Evolutionary conservation across 2,113 vertebrate genomes (phyloP), one percentile per base, ranked within the genome.

Genomic region (Etia nguti): DNA sequence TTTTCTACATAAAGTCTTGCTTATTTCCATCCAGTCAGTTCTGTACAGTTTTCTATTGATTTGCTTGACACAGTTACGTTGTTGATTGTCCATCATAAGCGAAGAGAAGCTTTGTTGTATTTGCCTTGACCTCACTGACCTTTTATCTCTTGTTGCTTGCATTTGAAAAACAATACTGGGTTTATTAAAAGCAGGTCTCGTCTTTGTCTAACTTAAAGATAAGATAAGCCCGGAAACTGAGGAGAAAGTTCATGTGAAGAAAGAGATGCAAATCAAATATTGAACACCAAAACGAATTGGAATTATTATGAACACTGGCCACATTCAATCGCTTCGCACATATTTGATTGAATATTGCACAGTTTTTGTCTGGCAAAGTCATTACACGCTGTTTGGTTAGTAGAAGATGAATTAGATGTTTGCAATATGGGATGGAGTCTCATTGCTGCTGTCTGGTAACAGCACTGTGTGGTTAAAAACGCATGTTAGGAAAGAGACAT

Each of bases 361-460:
- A 38, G 8, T 82, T 81, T 83, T 83, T 22, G 1, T 7, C 83
- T 56, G 22, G 80, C 83, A 59, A 54, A 65, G 41, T 84, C 80
- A 68, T 77, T 75, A 77, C 80, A 34, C 60, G 80, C 57, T 77
- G 10, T 55, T 81, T 73, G 57, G 36, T 89, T 80, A 85, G 22
- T 73, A 80, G 59, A 48, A 62, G 16, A 2, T 34, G 9, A 62
- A 62, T 62, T 62, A 20, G 59, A 36, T 36, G 10, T 62, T n/a
- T 36, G 10, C 59, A 62, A 62, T 36, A n/a, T n/a, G 43, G 87
- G 84, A 75, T 84, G 84, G 70, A 59, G 84, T 89, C 43, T 41
- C 79, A 59, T 73, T 79, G 86, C 60, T 87, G 87, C 79, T 90
- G 90, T 65, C 80, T 54, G 89, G 29, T 77, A 90, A 90, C 90